Evolutionary conservation across 2,888 invertebrate genomes (phyloP).

Genomic region (Eupeodes luniger): DNA sequence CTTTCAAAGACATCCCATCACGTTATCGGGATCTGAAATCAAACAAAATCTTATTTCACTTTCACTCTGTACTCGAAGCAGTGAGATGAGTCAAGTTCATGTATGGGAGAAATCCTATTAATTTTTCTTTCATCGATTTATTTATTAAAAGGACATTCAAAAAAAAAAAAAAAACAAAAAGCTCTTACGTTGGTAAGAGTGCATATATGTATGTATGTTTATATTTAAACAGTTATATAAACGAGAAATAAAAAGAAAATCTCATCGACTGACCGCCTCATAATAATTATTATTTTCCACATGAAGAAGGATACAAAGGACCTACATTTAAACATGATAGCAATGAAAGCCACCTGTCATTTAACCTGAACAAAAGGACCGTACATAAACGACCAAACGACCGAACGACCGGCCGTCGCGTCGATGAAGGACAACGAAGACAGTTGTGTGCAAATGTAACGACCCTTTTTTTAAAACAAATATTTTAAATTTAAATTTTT

Average conservation of each 20-base stretch:
- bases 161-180: slow-evolving; percentile 10
- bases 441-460: neutral
- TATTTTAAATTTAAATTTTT: no score
- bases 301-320: slow-evolving; percentile 63
- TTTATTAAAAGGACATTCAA: slow-evolving; percentile 53
- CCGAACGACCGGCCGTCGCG: neutral
- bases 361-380: slow-evolving; percentile 73
- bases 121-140: slow-evolving; percentile 52
- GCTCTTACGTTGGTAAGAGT: neutral
- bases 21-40: neutral
- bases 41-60: slow-evolving; percentile 39
- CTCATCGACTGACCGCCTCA: slow-evolving; percentile 70
- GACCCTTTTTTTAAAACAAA: no score
- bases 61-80: neutral
- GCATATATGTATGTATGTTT: no score
- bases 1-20: neutral
- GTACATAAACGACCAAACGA: slow-evolving; percentile 18
- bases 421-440: slow-evolving; percentile 14
- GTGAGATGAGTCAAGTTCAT: neutral
- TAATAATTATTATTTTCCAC: slow-evolving; percentile 75
- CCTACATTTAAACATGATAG: slow-evolving; percentile 34
- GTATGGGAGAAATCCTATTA: slow-evolving; percentile 59
- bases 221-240: neutral
- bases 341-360: slow-evolving; percentile 75
- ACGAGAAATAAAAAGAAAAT: slow-evolving; percentile 32